Conservation (phyloP, 2,797 vertebrate genomes). For the Poeciliopsis paucimaculata region DNA sequence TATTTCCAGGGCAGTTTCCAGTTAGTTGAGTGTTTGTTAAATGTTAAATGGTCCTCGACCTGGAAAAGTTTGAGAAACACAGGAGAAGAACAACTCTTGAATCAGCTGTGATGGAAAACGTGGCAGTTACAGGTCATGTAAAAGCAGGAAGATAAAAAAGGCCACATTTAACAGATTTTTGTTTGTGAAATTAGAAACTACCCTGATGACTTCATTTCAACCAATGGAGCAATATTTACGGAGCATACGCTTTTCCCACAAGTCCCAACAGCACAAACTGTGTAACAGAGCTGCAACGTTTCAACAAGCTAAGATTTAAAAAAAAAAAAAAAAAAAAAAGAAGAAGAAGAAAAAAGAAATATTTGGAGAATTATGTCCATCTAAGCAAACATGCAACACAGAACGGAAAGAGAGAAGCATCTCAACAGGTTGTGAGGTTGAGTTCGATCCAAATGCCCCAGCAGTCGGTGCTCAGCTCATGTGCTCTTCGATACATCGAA, state of each 20-base stretch:
- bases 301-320: not conserved
- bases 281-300: not conserved
- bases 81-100: no score
- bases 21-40: no score
- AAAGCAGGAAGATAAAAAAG: not conserved
- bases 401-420: not conserved
- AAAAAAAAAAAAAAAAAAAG: not conserved
- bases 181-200: not conserved
- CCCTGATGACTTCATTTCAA: not conserved
- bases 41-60: no score
- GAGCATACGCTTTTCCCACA: not conserved
- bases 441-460: not conserved
- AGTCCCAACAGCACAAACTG: not conserved
- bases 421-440: not conserved
- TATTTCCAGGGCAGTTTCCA: no score
- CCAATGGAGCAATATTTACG: not conserved
- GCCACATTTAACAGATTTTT: not conserved
- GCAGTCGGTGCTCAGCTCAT: not conserved
- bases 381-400: not conserved
- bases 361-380: not conserved
- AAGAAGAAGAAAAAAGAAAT: not conserved
- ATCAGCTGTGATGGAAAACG: no score
- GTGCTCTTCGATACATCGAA: not conserved
- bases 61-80: no score
- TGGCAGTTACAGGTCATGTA: no score